A percentile compares a stretch with the other conserved stretches of the same genome.
Evolutionary conservation across 2,888 invertebrate genomes (phyloP).

Genomic region (Aromia moschata): DNA sequence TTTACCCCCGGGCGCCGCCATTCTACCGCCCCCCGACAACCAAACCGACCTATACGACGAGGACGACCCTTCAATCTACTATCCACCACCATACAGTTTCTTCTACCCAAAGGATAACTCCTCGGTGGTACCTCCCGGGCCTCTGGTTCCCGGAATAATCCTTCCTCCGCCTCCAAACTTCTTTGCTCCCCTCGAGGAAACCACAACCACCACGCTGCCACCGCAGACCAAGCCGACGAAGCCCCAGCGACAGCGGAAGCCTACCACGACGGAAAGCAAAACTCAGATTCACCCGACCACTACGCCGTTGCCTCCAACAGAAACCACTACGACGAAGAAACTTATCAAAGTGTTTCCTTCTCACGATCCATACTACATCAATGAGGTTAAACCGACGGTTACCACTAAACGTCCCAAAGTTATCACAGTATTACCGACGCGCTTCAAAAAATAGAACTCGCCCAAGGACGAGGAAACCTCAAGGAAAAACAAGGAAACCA

Average conservation of each 20-base stretch:
- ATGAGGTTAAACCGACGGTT: constrained; percentile 51
- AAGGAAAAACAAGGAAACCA: constrained; percentile 37
- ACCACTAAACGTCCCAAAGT: constrained; percentile 61
- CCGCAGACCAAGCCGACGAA: constrained; percentile 35
- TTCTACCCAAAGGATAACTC: constrained; percentile 81
- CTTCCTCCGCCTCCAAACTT: constrained; percentile 89
- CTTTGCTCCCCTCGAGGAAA: constrained; percentile 75
- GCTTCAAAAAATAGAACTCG: constrained; percentile 39
- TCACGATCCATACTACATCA: constrained; percentile 46
- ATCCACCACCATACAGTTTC: constrained; percentile 90
- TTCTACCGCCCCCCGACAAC: constrained; percentile 63
- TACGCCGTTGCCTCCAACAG: constrained; percentile 60
- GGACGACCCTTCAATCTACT: constrained; percentile 91
- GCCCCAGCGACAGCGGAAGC: constrained; percentile 37
- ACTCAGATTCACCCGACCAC: constrained; percentile 48
- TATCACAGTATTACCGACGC: constrained; percentile 61
- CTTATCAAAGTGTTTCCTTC: constrained; percentile 45
- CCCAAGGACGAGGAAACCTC: constrained; percentile 30
- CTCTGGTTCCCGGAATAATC: constrained; percentile 87
- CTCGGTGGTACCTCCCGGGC: constrained; percentile 68
- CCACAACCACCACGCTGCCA: constrained; percentile 55
- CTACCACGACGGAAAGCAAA: constrained; percentile 37
- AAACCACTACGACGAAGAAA: constrained; percentile 50
- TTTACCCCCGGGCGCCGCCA: constrained; percentile 72
- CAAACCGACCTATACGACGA: constrained; percentile 81